Conservation (phyloP, 2,888 invertebrate genomes). For the Nasonovia ribisnigri region DNA sequence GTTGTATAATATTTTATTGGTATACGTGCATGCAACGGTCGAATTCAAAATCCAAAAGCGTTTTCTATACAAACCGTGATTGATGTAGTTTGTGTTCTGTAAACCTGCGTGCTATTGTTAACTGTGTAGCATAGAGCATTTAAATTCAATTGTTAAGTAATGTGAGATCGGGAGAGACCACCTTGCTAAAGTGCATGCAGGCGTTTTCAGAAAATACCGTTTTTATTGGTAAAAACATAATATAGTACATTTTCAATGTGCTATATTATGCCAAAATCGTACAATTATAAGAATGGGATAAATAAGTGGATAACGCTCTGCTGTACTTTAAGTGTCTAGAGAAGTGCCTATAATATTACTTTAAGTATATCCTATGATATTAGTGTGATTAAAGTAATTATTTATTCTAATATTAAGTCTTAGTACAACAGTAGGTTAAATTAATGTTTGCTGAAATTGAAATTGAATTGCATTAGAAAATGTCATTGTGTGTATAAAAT, state of each 20-base stretch:
- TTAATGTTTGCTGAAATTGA: too few relatives aligned
- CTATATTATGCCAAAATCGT: neutral
- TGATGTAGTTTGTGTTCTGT: neutral
- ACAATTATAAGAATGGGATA: neutral
- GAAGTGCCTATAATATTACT: too few relatives aligned
- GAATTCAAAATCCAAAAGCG: neutral
- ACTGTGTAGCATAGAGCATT: neutral
- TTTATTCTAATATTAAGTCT: too few relatives aligned
- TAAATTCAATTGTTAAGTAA: neutral
- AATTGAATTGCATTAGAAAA: too few relatives aligned
- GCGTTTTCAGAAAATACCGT: neutral
- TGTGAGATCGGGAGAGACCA: neutral
- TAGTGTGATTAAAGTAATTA: too few relatives aligned
- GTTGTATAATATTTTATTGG: neutral
- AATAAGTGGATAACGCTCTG: neutral
- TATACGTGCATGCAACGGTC: neutral
- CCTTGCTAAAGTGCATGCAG: neutral
- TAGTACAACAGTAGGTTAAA: too few relatives aligned
- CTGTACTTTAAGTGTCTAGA: too few relatives aligned
- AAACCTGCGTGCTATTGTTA: neutral
- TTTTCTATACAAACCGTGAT: neutral
- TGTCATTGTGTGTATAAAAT: too few relatives aligned
- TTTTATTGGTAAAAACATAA: too few relatives aligned
- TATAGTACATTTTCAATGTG: too few relatives aligned
- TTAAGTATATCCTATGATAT: too few relatives aligned